Evolutionary conservation across 2,797 vertebrate species (phyloP).

Genomic region (Argya squamiceps): DNA sequence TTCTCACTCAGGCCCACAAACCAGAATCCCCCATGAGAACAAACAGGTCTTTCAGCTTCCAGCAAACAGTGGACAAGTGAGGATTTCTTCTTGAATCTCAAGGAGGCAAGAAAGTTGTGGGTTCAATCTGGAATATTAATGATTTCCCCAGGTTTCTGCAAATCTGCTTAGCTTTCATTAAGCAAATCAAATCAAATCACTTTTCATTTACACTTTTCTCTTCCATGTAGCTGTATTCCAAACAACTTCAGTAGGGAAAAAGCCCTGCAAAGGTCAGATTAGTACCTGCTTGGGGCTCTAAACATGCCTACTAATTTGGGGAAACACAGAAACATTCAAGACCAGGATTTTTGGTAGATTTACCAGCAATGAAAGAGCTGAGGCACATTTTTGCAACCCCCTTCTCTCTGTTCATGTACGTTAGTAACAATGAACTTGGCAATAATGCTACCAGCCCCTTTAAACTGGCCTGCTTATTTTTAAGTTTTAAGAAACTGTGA

Average conservation of each 20-base stretch:
- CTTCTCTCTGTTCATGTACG: fast-evolving
- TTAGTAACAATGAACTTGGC: background rate
- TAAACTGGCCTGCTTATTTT: background rate
- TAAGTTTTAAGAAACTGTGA: background rate
- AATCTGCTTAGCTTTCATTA: background rate
- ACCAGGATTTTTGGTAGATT: background rate
- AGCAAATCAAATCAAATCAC: background rate
- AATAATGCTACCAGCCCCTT: background rate
- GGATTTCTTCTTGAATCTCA: background rate
- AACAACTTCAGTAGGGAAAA: background rate
- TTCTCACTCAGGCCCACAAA: background rate
- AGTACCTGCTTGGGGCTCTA: background rate
- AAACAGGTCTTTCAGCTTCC: background rate
- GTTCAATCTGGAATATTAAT: background rate
- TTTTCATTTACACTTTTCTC: background rate
- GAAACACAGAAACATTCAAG: background rate
- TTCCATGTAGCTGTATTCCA: background rate
- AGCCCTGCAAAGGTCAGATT: background rate
- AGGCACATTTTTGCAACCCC: background rate
- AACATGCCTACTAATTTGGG: background rate
- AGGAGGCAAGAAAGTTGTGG: background rate
- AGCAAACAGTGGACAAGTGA: background rate
- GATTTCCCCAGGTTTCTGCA: background rate
- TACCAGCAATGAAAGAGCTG: background rate
- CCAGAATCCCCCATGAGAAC: background rate